These are phyloP conservation scores for Archegozetes longisetosus DNA, from an alignment of 1,140 invertebrate genomes.

Conservation along the genomic window DNA sequence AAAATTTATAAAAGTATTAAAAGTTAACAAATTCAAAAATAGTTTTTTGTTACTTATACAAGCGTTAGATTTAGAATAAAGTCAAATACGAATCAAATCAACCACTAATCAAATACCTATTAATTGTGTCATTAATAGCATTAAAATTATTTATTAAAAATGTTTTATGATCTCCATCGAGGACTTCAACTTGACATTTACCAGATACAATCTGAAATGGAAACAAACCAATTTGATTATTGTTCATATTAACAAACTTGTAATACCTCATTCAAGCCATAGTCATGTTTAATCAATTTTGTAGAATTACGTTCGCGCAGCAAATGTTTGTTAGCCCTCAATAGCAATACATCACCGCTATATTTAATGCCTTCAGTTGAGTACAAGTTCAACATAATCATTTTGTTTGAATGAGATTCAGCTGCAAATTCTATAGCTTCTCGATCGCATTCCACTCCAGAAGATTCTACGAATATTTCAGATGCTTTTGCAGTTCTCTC, in stretches of 20 bases:
- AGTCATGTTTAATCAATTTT: constrained; percentile 51
- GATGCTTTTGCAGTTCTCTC: background rate
- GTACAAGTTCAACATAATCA: constrained; percentile 9
- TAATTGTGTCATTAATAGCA: background rate
- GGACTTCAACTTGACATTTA: constrained; percentile 43
- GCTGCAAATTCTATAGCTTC: constrained; percentile 1
- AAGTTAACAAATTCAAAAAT: too few species aligned
- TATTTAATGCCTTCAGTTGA: background rate
- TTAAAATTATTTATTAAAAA: constrained; percentile 36
- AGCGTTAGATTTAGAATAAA: too few species aligned
- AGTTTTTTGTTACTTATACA: too few species aligned
- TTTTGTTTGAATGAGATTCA: constrained; percentile 11
- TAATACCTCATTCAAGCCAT: constrained; percentile 56
- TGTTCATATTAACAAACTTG: too few species aligned
- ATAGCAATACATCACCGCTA: constrained; percentile 7
- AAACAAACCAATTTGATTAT: constrained; percentile 1
- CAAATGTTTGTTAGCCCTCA: constrained; percentile 6
- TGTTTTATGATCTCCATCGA: constrained; percentile 59
- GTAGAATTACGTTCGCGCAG: constrained; percentile 24
- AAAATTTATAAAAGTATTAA: too few species aligned
- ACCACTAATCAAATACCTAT: too few species aligned
- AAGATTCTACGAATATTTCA: constrained; percentile 2
- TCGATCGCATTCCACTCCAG: background rate
- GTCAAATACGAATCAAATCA: too few species aligned
- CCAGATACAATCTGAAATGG: background rate